Evolutionary conservation across 2,888 invertebrate species (phyloP), one percentile per base, ranked within the genome.

Genomic region (Pterostichus madidus): DNA sequence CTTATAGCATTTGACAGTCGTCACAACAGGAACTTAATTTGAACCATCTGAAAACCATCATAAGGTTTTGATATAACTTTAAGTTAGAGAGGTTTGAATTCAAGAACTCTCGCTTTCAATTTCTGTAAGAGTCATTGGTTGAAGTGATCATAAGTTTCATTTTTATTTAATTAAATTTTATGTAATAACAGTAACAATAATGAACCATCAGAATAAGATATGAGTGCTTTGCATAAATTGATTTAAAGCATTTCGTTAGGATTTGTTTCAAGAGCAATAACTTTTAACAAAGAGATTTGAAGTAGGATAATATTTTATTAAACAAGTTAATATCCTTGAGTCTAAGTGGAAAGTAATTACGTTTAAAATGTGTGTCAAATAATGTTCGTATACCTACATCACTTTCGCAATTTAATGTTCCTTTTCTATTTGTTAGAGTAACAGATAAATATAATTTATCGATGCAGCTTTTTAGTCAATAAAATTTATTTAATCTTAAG

Each of bases 291-390:
- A 39, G 39, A 39, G 7, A 39, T 39, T 39, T 39, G 39, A 39
- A 39, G 39, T 39, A 7, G 7, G 39, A 39, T 6, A 3, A 39
- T 15, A 31, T 59, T 59, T 59, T 11, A 24, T 64, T 13, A 64
- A 35, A 64, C 7, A 59, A 11, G 35, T 35, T 35, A 35, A 32
- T 64, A 64, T 64, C 68, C 68, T 71, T 71, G 68, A 44, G 44
- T 71, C 35, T 71, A 17, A 35, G 15, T 71, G n/a, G 68, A 71
- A 71, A 71, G 68, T 71, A 71, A 71, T 44, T 71, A 44, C 39
- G 32, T 44, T 10, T 35, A 39, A 71, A 71, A 71, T 71, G 68
- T 71, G 17, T 71, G 68, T 71, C 68, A 71, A 71, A 71, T 44
- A 39, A 71, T 44, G 15, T 71, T 39, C 44, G 44, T 71, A 71